Evolutionary conservation across 2,113 vertebrate genomes (phyloP).

Genomic region (Peucedramus taeniatus): DNA sequence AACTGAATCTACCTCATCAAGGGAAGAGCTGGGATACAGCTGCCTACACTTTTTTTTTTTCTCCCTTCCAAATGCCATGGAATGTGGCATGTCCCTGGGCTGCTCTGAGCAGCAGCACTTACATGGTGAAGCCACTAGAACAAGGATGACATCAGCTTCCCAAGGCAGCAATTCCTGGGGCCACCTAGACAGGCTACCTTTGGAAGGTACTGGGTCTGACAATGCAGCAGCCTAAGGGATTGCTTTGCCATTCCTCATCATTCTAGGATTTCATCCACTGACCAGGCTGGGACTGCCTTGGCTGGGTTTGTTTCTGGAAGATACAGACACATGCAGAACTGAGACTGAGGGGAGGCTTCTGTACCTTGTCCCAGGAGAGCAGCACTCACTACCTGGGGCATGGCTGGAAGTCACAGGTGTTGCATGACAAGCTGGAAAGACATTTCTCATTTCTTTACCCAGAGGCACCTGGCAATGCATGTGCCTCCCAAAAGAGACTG

Average conservation of each 20-base stretch:
- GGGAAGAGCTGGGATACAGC: background rate
- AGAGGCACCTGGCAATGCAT: background rate
- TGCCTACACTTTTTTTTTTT: background rate
- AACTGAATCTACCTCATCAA: background rate
- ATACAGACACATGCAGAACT: background rate
- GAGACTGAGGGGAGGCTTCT: background rate
- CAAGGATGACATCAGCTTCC: background rate
- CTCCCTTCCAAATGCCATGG: background rate
- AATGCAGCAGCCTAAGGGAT: background rate
- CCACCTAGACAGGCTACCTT: background rate
- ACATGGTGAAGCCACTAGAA: background rate
- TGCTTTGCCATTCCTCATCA: background rate
- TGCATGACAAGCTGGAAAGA: background rate
- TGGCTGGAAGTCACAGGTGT: background rate
- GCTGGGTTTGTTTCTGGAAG: background rate
- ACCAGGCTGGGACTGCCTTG: background rate
- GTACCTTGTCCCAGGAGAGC: background rate
- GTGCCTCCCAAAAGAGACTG: background rate
- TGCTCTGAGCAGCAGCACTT: background rate
- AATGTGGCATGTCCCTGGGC: background rate
- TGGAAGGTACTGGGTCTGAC: background rate
- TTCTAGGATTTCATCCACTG: background rate
- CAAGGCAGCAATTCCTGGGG: background rate
- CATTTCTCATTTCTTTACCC: background rate
- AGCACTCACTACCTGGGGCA: background rate